These are phyloP conservation scores for Drosophila cracens DNA, from an alignment of 2,888 invertebrate species.

Conservation along the genomic window DNA sequence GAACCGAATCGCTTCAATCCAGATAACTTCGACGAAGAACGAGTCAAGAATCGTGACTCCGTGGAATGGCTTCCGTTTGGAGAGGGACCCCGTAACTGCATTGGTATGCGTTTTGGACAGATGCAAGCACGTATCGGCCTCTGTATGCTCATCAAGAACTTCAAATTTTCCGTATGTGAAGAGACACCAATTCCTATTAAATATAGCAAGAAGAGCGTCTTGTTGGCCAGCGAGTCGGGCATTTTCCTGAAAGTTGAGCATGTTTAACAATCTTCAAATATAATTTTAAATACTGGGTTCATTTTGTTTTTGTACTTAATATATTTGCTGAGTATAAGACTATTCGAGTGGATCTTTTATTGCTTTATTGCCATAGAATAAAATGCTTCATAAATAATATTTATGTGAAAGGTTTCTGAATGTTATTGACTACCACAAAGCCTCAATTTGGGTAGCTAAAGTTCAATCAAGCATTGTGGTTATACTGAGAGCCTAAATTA, in stretches of 20 bases:
- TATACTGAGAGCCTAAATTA: not conserved
- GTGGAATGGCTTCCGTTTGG: conserved; percentile 82
- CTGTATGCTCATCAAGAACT: conserved; percentile 71
- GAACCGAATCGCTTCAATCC: conserved; percentile 88
- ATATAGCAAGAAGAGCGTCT: conserved; percentile 46
- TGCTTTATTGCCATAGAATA: not conserved
- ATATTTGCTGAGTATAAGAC: not conserved
- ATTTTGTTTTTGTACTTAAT: too few relatives aligned
- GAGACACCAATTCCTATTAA: conserved; percentile 75
- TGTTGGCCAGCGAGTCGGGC: conserved; percentile 64
- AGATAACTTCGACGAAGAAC: conserved; percentile 87
- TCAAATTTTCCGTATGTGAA: conserved; percentile 69
- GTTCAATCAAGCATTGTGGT: conserved; percentile 6
- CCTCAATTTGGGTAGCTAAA: conserved; percentile 1
- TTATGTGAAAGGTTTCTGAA: not conserved
- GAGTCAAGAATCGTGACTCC: conserved; percentile 86
- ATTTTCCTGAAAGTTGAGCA: conserved; percentile 51
- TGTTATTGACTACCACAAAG: not conserved
- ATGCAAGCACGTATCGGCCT: conserved; percentile 81
- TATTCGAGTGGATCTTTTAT: not conserved
- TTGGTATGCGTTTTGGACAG: conserved; percentile 82
- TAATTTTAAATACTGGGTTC: too few relatives aligned
- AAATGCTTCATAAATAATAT: not conserved
- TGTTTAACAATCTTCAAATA: not conserved
- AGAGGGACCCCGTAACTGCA: conserved; percentile 83